Percentiles rank a stretch among this genome's conserved stretches.
Evolutionary conservation across 2,113 vertebrate genomes (phyloP).

Genomic region (Lutjanus erythropterus): DNA sequence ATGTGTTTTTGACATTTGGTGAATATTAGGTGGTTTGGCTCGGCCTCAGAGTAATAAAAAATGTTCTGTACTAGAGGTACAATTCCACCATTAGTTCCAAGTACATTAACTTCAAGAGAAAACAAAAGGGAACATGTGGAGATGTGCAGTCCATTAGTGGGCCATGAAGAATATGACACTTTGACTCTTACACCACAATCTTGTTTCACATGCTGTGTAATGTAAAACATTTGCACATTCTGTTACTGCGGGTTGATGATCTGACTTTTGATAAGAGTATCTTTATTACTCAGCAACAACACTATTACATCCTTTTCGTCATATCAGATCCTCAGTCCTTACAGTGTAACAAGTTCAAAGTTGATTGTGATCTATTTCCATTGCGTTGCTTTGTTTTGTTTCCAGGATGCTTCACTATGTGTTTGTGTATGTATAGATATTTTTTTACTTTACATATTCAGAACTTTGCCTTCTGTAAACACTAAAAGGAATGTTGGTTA

Average conservation of each 20-base stretch:
- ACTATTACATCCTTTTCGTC: constrained; percentile 30
- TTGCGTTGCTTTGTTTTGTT: constrained; percentile 1
- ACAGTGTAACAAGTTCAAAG: constrained; percentile 13
- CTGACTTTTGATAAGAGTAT: constrained; percentile 8
- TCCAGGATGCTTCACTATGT: constrained; percentile 13
- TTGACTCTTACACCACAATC: constrained; percentile 6
- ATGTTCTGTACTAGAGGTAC: neutral
- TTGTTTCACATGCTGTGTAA: constrained; percentile 7
- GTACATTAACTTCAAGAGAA: constrained; percentile 19
- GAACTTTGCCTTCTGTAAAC: constrained; percentile 32
- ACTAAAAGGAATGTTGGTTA: constrained; percentile 22
- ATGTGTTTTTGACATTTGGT: constrained; percentile 35
- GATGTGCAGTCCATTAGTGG: constrained; percentile 4
- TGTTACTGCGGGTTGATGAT: constrained; percentile 11
- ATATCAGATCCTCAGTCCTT: constrained; percentile 6
- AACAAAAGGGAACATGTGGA: constrained; percentile 24
- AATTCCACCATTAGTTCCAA: constrained; percentile 14
- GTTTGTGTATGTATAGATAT: constrained; percentile 44
- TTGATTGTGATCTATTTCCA: constrained; percentile 5
- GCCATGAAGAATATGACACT: constrained; percentile 13
- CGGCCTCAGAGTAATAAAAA: constrained; percentile 2
- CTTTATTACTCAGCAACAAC: constrained; percentile 19
- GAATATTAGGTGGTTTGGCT: constrained; percentile 24
- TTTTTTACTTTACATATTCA: constrained; percentile 43
- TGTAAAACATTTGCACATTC: constrained; percentile 12